A percentile compares a stretch with the other conserved stretches of the same genome.
These are phyloP conservation scores for Anodontia alba DNA, from an alignment of 2,888 invertebrate species.

Conservation along the genomic window DNA sequence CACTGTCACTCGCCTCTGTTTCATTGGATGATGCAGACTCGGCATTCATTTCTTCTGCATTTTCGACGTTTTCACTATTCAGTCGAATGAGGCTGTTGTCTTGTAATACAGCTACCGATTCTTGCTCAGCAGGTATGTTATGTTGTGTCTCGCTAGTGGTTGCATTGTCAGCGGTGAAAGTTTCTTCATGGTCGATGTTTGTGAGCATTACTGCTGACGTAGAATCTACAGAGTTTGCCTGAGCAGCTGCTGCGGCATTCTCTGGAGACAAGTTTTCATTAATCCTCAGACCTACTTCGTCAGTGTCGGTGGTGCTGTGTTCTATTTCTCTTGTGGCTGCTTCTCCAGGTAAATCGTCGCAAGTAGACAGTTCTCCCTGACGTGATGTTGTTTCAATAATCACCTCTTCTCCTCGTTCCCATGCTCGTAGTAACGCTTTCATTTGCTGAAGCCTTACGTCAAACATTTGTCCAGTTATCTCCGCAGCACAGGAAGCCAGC, in stretches of 20 bases:
- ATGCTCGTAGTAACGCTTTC: neutral
- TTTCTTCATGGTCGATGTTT: neutral
- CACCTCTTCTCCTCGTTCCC: neutral
- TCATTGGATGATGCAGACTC: neutral
- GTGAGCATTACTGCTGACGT: neutral
- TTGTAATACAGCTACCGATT: neutral
- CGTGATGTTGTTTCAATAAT: neutral
- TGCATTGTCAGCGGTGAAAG: neutral
- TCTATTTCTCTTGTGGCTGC: neutral
- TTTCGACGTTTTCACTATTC: no score
- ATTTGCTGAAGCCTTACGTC: neutral
- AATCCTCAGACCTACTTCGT: neutral
- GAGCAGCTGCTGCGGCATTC: neutral
- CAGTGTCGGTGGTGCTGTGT: neutral
- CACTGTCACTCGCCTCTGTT: neutral
- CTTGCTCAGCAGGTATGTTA: neutral
- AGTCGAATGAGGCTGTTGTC: neutral
- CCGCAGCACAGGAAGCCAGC: conserved; percentile 15
- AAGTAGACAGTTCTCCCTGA: neutral
- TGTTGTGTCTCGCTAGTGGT: neutral
- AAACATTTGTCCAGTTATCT: neutral
- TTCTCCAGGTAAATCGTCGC: neutral
- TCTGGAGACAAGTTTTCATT: neutral
- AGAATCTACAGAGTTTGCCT: neutral
- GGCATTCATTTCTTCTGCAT: no score